These are phyloP conservation scores for Melanchra persicariae DNA, from an alignment of 2,888 invertebrate species.

Conservation along the genomic window DNA sequence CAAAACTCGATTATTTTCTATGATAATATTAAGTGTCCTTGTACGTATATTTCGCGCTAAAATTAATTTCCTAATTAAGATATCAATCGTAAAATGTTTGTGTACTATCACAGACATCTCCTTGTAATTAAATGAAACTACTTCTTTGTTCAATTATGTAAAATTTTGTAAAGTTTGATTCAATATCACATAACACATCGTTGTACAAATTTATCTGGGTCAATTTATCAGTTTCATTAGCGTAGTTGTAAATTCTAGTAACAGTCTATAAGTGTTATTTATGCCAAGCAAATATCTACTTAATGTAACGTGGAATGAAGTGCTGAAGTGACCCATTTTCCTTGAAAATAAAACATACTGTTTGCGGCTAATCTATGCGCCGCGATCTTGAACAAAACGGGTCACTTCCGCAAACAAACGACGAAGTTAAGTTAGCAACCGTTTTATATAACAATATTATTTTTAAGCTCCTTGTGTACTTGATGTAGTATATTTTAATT, in stretches of 20 bases:
- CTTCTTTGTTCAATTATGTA: not conserved
- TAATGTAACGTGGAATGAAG: not conserved
- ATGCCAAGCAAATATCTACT: constrained; percentile 25
- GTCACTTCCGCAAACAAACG: constrained; percentile 40
- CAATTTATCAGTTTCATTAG: constrained; percentile 44
- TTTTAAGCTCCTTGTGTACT: constrained; percentile 13
- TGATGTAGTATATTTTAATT: constrained; percentile 7
- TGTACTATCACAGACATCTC: constrained; percentile 36
- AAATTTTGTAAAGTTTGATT: constrained; percentile 4
- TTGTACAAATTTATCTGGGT: constrained; percentile 32
- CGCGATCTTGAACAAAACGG: constrained; percentile 50
- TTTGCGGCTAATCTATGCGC: constrained; percentile 39
- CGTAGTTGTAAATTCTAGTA: constrained; percentile 1
- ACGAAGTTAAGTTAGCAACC: constrained; percentile 30
- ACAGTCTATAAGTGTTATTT: constrained; percentile 4
- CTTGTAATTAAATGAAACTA: constrained; percentile 28
- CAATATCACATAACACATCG: constrained; percentile 19
- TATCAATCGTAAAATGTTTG: constrained; percentile 26
- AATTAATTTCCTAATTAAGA: constrained; percentile 10
- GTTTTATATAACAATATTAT: constrained; percentile 29
- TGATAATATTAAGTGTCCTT: constrained; percentile 27
- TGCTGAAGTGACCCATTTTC: constrained; percentile 55
- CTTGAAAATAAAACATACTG: constrained; percentile 39
- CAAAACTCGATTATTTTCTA: constrained; percentile 17
- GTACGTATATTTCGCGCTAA: constrained; percentile 25